Conservation (phyloP, 2,797 vertebrate genomes). For the Platalea minor region DNA sequence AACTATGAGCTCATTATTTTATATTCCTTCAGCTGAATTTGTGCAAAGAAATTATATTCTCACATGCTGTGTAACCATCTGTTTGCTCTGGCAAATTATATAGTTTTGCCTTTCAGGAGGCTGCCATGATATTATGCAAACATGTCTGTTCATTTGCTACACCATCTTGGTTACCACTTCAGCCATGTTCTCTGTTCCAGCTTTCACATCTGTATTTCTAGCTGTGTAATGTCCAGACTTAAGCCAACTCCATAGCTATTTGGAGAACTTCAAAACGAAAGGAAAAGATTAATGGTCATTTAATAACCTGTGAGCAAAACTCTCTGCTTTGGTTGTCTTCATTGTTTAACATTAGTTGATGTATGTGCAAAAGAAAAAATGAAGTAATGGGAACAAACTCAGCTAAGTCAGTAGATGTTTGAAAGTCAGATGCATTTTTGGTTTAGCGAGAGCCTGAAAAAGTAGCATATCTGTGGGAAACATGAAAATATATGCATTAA, state of each 20-base stretch:
- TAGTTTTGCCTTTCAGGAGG: background rate
- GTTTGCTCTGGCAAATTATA: background rate
- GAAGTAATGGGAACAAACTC: constrained; percentile 51
- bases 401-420: constrained; percentile 18
- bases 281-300: constrained; percentile 30
- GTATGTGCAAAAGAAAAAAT: constrained; percentile 22
- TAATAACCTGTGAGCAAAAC: constrained; percentile 45
- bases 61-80: background rate
- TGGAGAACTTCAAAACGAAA: constrained; percentile 28
- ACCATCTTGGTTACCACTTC: background rate
- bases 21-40: background rate
- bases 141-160: background rate
- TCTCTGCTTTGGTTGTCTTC: constrained; percentile 38
- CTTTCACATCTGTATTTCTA: background rate
- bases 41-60: background rate
- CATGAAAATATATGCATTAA: constrained; percentile 26
- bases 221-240: background rate
- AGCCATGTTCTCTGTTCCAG: background rate
- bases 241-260: background rate
- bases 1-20: background rate
- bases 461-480: constrained; percentile 22
- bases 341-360: constrained; percentile 53
- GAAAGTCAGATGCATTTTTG: constrained; percentile 40
- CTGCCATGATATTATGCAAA: background rate
- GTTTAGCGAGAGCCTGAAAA: constrained; percentile 52